Evolutionary conservation across 2,113 vertebrate genomes (phyloP), one percentile per base, ranked within the genome.

Genomic region (Struthidea cinerea): DNA sequence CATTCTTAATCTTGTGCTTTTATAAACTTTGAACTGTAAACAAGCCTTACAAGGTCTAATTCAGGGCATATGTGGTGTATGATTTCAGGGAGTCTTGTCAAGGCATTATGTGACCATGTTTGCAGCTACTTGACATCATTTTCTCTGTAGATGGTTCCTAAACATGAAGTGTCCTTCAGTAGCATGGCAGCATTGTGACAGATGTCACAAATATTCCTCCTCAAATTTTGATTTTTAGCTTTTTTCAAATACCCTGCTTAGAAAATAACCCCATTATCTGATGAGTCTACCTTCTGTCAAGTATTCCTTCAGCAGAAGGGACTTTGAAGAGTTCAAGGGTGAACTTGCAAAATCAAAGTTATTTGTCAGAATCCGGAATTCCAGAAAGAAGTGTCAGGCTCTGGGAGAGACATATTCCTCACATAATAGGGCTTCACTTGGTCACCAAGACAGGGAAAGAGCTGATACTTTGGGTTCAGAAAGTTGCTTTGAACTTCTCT

Each of bases 381-480:
- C n/a, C 23, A 59, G 19, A 49, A 77, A 28, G 13, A 26, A 26
- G 5, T 19, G 14, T 84, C 32, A 61, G 32, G 16, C 41, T 74
- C 37, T 77, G 27, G 33, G 23, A 63, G 12, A 53, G 13, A 23
- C 9, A 5, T 0, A 0, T 82, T 82, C 28, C 28, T 79, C 1
- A n/a, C 3, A 3, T 42, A 20, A 49, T 32, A 12, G 42, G 16
- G 4, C 46, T 83, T 88, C 24, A 7, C 7, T 41, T 84, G 39
- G 17, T 37, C 46, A 32, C 28, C 6, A 37, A 61, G 17, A 56
- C 12, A 60, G 0, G 13, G 26, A 65, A 46, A 32, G n/a, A 53
- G 24, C 15, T 63, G 49, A 42, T 32, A 30, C 12, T 87, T 68
- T 10, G 4, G 4, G 2, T 78, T 82, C 60, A 61, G 63, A 64